Percentiles rank a stretch among this genome's conserved stretches.
Conservation (phyloP, 2,113 vertebrate genomes). For the Ctenodactylus gundi region DNA sequence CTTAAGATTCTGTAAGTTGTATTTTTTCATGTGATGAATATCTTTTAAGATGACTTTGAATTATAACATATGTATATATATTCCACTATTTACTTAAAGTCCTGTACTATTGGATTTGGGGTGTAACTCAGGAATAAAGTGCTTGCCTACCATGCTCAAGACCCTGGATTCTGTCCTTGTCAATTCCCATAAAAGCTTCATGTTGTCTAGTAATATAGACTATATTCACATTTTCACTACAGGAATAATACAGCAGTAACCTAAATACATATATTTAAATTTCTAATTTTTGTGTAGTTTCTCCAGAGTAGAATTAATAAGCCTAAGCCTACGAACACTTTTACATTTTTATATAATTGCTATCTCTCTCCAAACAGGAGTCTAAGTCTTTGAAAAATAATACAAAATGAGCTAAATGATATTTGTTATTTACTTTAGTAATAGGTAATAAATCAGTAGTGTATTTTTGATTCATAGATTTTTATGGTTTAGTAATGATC, state of each 20-base stretch:
- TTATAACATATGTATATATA: background rate
- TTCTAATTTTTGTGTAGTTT: background rate
- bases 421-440: background rate
- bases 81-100: background rate
- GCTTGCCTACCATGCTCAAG: too few relatives aligned
- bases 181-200: background rate
- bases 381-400: background rate
- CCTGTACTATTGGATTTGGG: too few relatives aligned
- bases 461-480: background rate
- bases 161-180: too few relatives aligned
- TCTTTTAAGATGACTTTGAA: background rate
- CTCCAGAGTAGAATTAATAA: background rate
- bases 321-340: background rate
- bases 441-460: background rate
- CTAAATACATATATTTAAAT: background rate
- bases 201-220: background rate
- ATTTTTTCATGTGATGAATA: background rate
- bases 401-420: background rate
- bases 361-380: background rate
- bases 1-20: background rate
- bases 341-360: background rate
- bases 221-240: background rate
- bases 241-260: background rate
- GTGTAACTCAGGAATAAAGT: background rate
- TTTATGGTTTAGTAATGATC: background rate